phyloP scores from a whole-genome alignment of 2,113 vertebrate genomes.

The Lagopus leucura region DNA sequence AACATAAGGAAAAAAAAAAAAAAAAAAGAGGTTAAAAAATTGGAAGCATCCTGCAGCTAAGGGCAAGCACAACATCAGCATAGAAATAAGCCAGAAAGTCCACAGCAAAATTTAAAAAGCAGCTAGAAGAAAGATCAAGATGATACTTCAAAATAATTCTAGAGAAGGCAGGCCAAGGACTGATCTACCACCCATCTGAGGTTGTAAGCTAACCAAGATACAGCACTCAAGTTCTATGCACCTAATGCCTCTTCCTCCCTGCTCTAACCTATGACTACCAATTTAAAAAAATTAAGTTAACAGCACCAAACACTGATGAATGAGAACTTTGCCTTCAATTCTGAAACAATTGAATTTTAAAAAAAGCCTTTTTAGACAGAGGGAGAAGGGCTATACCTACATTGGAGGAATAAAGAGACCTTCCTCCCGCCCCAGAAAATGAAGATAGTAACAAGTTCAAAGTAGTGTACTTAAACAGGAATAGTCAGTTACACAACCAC shows the following conservation, averaged over 20 bases:
- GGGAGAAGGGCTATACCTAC: background rate
- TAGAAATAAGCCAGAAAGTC: background rate
- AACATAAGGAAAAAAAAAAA: background rate
- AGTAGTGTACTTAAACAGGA: background rate
- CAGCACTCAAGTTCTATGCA: background rate
- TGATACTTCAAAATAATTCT: background rate
- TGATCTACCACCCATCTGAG: background rate
- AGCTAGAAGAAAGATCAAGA: background rate
- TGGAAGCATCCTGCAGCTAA: background rate
- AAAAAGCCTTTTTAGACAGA: background rate
- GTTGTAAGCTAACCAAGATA: background rate
- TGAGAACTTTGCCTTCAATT: background rate
- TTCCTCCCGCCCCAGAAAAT: background rate
- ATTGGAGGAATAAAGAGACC: background rate
- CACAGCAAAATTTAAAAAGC: background rate
- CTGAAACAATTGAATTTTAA: background rate
- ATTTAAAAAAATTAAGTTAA: background rate
- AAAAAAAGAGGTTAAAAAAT: background rate
- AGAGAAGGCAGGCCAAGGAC: background rate
- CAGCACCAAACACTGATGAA: background rate
- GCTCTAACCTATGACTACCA: background rate
- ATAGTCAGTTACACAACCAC: conserved; percentile 11
- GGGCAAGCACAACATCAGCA: background rate
- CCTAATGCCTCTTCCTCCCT: background rate
- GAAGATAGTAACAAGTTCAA: conserved; percentile 6